phyloP scores from a whole-genome alignment of 2,113 vertebrate species.

The Himantopus leucocephalus region DNA sequence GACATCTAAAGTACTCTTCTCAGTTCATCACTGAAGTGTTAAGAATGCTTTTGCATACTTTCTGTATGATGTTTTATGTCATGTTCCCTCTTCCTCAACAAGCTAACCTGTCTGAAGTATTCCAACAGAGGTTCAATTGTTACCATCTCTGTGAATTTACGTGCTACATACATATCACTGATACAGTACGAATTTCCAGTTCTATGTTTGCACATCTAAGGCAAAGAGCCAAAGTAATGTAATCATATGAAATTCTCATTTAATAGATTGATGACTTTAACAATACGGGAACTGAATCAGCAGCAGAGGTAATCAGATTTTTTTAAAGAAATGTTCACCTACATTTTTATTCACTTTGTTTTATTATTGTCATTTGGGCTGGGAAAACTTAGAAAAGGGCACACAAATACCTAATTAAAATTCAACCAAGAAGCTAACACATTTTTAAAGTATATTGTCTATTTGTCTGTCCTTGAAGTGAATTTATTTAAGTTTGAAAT shows the following conservation, averaged over 20 bases:
- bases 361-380: constrained; percentile 41
- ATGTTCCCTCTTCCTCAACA: neutral
- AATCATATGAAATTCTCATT: constrained; percentile 84
- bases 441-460: neutral
- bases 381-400: neutral
- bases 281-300: constrained; percentile 81
- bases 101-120: neutral
- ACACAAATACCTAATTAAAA: neutral
- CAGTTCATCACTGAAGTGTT: neutral
- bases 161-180: neutral
- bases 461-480: neutral
- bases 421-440: neutral
- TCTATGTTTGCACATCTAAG: constrained; percentile 71
- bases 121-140: neutral
- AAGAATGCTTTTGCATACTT: neutral
- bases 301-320: constrained; percentile 82
- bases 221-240: constrained; percentile 73
- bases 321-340: constrained; percentile 74
- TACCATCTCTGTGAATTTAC: neutral
- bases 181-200: constrained; percentile 60
- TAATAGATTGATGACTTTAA: constrained; percentile 86
- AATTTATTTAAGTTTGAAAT: neutral
- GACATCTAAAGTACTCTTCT: neutral
- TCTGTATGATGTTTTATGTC: neutral
- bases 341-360: constrained; percentile 64